Base-by-base conservation (phyloP, 2,888 invertebrate species). In the Pheosia gnoma region DNA sequence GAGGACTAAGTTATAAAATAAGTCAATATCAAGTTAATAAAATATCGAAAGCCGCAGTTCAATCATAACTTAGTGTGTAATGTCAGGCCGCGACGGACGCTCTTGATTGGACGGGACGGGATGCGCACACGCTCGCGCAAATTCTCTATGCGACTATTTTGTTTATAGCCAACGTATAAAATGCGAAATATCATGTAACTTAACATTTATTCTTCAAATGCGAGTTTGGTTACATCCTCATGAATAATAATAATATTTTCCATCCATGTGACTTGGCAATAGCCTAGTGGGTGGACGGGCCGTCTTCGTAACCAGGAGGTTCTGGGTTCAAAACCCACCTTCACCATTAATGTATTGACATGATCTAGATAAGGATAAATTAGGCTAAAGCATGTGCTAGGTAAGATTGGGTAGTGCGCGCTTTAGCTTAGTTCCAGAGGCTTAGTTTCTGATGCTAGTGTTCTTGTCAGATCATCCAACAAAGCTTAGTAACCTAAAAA, bases 51-150 rank as follows among this genome's bases (percentile, higher is more conserved):
- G 78, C 75, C 77, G 81, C 73, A 85, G 73, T 83, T 90, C 88
- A 90, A 90, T 90, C 91, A 90, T 91, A 90, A 89, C 85, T 90
- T 89, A 86, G 80, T 63, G 70, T 74, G 81, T 90, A 90, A 91
- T 90, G 88, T 85, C 82, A 81, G 73, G 66, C 65, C 57, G 68
- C 76, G 83, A 82, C 80, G 77, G 80, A 74, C 70, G 60, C 79
- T 80, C 75, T 82, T 87, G 88, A 88, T 88, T 88, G 89, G 87
- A 25, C 70, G 75, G 66, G 61, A 60, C 65, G 67, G 61, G 61
- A 63, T 66, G 67, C 62, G 70, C 66, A 69, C 72, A 71, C 77
- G 75, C 70, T 74, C 60, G 63, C 72, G 73, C 49, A 83, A 83
- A 81, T 88, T 85, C 45, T 36, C 39, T 10, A 88, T 84, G 80